These are phyloP conservation scores for Bucorvus abyssinicus DNA, from an alignment of 2,797 vertebrate species.

Conservation along the genomic window DNA sequence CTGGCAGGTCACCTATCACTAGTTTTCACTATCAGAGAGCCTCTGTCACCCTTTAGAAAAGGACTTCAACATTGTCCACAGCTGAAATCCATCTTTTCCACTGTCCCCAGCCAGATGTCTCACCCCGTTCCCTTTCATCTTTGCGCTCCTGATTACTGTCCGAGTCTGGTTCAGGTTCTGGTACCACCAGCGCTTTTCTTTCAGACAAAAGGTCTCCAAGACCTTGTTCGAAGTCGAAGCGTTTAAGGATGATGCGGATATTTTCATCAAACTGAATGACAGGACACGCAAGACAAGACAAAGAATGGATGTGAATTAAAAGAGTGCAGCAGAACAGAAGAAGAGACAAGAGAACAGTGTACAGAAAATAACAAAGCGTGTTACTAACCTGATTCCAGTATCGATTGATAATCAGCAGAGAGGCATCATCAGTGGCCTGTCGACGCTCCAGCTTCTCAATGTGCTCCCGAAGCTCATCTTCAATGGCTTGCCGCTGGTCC, in stretches of 20 bases:
- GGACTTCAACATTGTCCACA: not conserved
- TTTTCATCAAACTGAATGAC: slow-evolving; percentile 91
- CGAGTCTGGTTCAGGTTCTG: slow-evolving; percentile 94
- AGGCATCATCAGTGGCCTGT: slow-evolving; percentile 94
- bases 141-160: slow-evolving; percentile 95
- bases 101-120: not conserved
- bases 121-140: slow-evolving; percentile 85
- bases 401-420: slow-evolving; percentile 92
- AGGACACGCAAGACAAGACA: not conserved
- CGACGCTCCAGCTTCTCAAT: slow-evolving; percentile 93
- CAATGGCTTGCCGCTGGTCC: slow-evolving; percentile 93
- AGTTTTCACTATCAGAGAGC: not conserved
- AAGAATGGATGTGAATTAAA: not conserved
- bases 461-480: slow-evolving; percentile 92
- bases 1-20: not conserved
- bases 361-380: not conserved
- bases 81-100: not conserved
- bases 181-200: slow-evolving; percentile 89
- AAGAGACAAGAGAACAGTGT: not conserved
- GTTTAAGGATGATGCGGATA: slow-evolving; percentile 85
- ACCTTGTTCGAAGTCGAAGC: slow-evolving; percentile 84
- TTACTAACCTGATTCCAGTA: slow-evolving; percentile 93
- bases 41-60: not conserved
- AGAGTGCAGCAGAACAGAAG: not conserved
- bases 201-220: slow-evolving; percentile 87